Evolutionary conservation across 2,797 vertebrate species (phyloP).

Genomic region (Pseudocheirus occidentalis): DNA sequence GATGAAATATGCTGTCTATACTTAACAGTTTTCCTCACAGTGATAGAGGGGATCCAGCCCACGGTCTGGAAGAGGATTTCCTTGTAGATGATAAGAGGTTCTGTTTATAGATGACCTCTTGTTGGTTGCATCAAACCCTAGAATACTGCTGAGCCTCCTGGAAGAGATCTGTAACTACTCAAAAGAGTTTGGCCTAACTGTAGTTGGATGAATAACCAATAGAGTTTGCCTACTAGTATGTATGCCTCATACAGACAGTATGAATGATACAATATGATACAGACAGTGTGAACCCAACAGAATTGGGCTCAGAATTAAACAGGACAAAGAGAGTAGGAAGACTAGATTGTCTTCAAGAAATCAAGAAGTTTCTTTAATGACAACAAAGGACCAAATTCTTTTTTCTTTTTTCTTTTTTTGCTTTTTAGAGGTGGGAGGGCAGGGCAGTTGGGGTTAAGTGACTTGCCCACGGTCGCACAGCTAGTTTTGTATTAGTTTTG

Average conservation of each 20-base stretch:
- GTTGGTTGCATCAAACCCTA: neutral
- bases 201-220: neutral
- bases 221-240: neutral
- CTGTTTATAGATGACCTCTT: neutral
- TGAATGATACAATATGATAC: neutral
- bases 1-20: neutral
- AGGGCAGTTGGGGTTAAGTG: too few species aligned
- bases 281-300: too few species aligned
- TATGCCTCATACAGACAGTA: neutral
- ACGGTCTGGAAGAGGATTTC: neutral
- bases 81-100: neutral
- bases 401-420: too few species aligned
- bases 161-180: neutral
- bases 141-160: neutral
- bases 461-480: too few species aligned
- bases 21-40: neutral
- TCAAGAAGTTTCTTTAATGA: neutral
- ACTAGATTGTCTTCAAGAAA: neutral
- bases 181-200: too few species aligned
- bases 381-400: neutral
- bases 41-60: neutral
- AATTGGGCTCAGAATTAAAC: neutral
- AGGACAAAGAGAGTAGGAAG: neutral
- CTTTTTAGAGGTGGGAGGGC: too few species aligned
- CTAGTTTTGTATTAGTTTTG: too few species aligned